Percentiles rank a stretch among this genome's conserved stretches.
phyloP scores from a whole-genome alignment of 2,113 vertebrate genomes.

The Chroicocephalus ridibundus region DNA sequence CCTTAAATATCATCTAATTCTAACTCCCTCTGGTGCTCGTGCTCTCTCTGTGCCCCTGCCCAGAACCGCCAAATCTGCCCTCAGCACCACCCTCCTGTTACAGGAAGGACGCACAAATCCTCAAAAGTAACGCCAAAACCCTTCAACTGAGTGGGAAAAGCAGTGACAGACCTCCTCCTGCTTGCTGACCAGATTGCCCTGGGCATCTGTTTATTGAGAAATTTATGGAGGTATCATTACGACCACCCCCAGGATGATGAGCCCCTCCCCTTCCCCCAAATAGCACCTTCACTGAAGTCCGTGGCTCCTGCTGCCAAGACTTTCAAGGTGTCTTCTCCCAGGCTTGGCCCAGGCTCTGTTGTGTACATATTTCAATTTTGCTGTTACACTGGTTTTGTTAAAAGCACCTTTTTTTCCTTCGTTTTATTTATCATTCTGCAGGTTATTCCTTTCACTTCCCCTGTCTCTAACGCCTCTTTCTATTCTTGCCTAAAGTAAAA shows the following conservation, averaged over 20 bases:
- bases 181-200: neutral
- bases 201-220: neutral
- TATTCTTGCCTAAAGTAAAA: neutral
- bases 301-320: neutral
- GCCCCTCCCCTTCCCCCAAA: neutral
- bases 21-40: rapidly evolving
- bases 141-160: neutral
- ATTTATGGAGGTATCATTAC: neutral
- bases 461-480: neutral
- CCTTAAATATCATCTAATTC: no score
- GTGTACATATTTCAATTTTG: neutral
- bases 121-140: neutral
- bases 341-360: neutral
- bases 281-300: neutral
- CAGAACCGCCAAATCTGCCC: neutral
- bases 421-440: neutral
- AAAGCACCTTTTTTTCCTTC: neutral
- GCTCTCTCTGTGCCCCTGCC: neutral
- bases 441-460: neutral
- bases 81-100: neutral
- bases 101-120: neutral
- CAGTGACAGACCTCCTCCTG: neutral
- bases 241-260: neutral
- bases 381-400: neutral
- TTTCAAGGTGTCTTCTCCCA: neutral